These are phyloP conservation scores for Hippocampus kuda DNA, from an alignment of 2,797 vertebrate species.

Conservation along the genomic window DNA sequence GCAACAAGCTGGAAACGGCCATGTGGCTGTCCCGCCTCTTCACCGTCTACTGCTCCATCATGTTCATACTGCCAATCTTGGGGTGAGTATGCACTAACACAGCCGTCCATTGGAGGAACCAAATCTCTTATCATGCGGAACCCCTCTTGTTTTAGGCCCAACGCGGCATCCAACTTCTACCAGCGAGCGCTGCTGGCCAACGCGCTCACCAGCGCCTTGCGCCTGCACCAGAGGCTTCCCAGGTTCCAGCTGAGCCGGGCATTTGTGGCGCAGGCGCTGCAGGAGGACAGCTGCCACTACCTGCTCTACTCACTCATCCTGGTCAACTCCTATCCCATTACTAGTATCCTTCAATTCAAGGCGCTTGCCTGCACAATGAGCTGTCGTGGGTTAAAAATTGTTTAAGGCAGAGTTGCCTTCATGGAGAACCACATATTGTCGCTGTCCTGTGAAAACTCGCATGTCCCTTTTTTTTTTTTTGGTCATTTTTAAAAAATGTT, in stretches of 20 bases:
- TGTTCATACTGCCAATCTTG: slow-evolving; percentile 92
- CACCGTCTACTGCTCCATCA: slow-evolving; percentile 92
- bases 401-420: too few relatives aligned
- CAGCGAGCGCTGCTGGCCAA: slow-evolving; percentile 95
- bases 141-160: slow-evolving; percentile 66
- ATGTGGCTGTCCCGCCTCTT: slow-evolving; percentile 98
- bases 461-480: too few relatives aligned
- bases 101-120: background rate
- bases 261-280: slow-evolving; percentile 87
- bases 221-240: slow-evolving; percentile 89
- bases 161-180: slow-evolving; percentile 94
- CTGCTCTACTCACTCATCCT: slow-evolving; percentile 96
- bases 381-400: background rate
- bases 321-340: slow-evolving; percentile 96
- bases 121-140: background rate
- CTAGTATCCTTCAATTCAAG: slow-evolving; percentile 83
- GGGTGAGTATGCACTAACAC: slow-evolving; percentile 72
- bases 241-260: slow-evolving; percentile 92
- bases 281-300: slow-evolving; percentile 98
- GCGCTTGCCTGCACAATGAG: background rate
- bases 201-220: slow-evolving; percentile 93
- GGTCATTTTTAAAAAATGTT: too few relatives aligned
- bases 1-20: slow-evolving; percentile 91
- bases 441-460: too few relatives aligned
- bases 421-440: too few relatives aligned